These are phyloP conservation scores for Synergus laeviventris DNA, from an alignment of 2,888 invertebrate species.

Conservation along the genomic window DNA sequence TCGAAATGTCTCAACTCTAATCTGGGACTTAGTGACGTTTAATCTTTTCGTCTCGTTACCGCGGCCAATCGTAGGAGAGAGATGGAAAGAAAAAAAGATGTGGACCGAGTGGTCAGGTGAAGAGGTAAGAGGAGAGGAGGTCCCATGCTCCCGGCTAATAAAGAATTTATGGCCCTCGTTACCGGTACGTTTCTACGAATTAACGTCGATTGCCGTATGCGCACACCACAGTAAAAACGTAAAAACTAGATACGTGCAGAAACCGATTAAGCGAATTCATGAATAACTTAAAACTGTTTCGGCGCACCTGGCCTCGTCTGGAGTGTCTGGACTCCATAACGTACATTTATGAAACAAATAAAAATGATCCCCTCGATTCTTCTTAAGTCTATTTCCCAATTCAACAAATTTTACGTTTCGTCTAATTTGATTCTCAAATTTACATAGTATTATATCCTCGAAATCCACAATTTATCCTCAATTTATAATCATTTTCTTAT, in stretches of 20 bases:
- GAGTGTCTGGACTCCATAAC: conserved; percentile 23
- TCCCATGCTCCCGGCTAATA: conserved; percentile 68
- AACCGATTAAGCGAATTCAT: conserved; percentile 76
- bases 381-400: conserved; percentile 5
- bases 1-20: conserved; percentile 54
- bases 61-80: conserved; percentile 42
- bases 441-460: too few species aligned
- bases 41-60: conserved; percentile 53
- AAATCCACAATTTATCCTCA: too few species aligned
- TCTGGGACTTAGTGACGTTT: conserved; percentile 56
- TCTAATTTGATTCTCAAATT: too few species aligned
- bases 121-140: conserved; percentile 51
- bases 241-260: conserved; percentile 68
- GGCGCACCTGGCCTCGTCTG: conserved; percentile 65
- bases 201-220: conserved; percentile 72
- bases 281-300: conserved; percentile 72
- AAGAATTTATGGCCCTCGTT: conserved; percentile 75
- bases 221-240: conserved; percentile 62
- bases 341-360: conserved; percentile 40
- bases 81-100: conserved; percentile 20
- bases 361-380: conserved; percentile 37
- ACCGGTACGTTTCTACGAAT: conserved; percentile 74
- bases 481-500: too few species aligned
- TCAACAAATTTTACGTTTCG: neutral
- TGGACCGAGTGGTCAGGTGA: conserved; percentile 6